phyloP scores from a whole-genome alignment of 2,888 invertebrate species.

The Cataglyphis livida region DNA sequence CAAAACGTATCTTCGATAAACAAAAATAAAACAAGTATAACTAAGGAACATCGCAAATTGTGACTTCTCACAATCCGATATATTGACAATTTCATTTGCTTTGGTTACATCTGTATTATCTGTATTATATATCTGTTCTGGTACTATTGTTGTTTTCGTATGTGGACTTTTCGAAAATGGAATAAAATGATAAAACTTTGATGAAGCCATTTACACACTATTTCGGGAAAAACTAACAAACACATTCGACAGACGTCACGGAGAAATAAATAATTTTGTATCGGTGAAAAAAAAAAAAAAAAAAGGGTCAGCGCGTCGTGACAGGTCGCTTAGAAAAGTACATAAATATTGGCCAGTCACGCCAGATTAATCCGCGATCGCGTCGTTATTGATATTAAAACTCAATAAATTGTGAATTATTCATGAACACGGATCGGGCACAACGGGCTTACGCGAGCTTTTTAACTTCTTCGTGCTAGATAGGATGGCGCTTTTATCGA shows the following conservation, averaged over 20 bases:
- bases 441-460: constrained; percentile 40
- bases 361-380: constrained; percentile 44
- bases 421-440: constrained; percentile 34
- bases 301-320: constrained; percentile 6
- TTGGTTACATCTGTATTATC: neutral
- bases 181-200: constrained; percentile 39
- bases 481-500: constrained; percentile 20
- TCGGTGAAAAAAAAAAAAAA: neutral
- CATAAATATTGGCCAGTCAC: constrained; percentile 34
- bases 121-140: too few relatives aligned
- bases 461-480: constrained; percentile 50
- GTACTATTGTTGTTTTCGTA: constrained; percentile 10
- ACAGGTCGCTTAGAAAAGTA: constrained; percentile 25
- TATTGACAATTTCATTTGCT: constrained; percentile 13
- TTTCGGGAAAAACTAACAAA: constrained; percentile 5
- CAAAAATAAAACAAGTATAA: neutral
- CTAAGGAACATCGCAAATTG: constrained; percentile 3
- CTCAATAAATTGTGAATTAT: constrained; percentile 53
- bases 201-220: constrained; percentile 33
- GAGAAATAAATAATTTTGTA: constrained; percentile 41
- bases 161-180: constrained; percentile 22
- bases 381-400: constrained; percentile 52
- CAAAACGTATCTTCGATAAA: neutral
- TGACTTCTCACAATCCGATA: neutral
- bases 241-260: neutral